Conservation (phyloP, 2,888 invertebrate genomes). For the Philhelius pedissequus region DNA sequence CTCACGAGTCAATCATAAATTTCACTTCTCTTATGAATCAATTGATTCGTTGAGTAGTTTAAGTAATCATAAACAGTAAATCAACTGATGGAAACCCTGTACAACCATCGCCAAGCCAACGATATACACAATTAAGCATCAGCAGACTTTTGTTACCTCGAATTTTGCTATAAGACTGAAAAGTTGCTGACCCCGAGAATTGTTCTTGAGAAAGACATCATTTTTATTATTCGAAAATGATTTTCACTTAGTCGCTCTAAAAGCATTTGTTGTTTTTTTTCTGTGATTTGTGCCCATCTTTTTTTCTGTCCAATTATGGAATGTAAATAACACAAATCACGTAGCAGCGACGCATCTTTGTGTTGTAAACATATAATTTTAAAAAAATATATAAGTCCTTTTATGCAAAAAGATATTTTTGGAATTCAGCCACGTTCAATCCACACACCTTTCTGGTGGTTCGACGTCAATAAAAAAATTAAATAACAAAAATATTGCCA, state of each 20-base stretch:
- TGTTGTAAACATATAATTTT: neutral
- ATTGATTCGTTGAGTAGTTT: too few species aligned
- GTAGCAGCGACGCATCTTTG: neutral
- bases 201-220: too few species aligned
- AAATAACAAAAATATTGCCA: neutral
- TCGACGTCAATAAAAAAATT: neutral
- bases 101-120: too few species aligned
- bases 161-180: too few species aligned
- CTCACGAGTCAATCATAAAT: too few species aligned
- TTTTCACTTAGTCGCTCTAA: neutral
- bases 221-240: neutral
- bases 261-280: neutral
- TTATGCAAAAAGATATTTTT: constrained; percentile 17
- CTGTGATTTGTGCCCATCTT: neutral
- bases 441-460: constrained; percentile 37
- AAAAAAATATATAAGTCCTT: neutral
- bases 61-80: too few species aligned
- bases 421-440: constrained; percentile 29
- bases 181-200: too few species aligned
- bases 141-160: too few species aligned
- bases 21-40: too few species aligned
- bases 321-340: neutral
- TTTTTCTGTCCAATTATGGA: neutral
- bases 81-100: too few species aligned
- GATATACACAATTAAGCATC: too few species aligned